Evolutionary conservation across 2,888 invertebrate genomes (phyloP).

Genomic region (Argyra leucocephala): DNA sequence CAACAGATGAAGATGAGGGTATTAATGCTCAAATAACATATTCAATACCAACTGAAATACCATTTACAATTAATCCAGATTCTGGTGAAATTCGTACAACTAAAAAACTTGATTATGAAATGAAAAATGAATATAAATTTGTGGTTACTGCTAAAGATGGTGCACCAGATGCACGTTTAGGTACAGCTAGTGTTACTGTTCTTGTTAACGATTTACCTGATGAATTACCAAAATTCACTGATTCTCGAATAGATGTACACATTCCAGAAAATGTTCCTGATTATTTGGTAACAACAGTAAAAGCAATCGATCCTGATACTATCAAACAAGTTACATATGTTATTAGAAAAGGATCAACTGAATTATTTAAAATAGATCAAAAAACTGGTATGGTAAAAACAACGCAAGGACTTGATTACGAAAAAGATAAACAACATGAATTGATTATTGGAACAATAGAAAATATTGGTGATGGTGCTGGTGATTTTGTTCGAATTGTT

Average conservation of each 20-base stretch:
- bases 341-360: slow-evolving; percentile 69
- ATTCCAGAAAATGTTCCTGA: slow-evolving; percentile 81
- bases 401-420: slow-evolving; percentile 65
- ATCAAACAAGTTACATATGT: slow-evolving; percentile 73
- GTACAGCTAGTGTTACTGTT: slow-evolving; percentile 78
- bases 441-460: slow-evolving; percentile 74
- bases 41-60: slow-evolving; percentile 65
- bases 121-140: slow-evolving; percentile 61
- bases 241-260: slow-evolving; percentile 61
- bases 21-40: slow-evolving; percentile 74
- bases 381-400: slow-evolving; percentile 71
- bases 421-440: slow-evolving; percentile 61
- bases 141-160: slow-evolving; percentile 84
- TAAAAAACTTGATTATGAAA: slow-evolving; percentile 70
- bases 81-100: slow-evolving; percentile 71
- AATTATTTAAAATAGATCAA: slow-evolving; percentile 73
- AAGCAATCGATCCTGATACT: slow-evolving; percentile 78
- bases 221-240: slow-evolving; percentile 69
- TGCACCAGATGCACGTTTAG: slow-evolving; percentile 72
- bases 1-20: slow-evolving; percentile 77
- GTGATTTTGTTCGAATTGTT: slow-evolving; percentile 57
- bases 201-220: slow-evolving; percentile 67
- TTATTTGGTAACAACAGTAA: slow-evolving; percentile 66
- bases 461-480: slow-evolving; percentile 58
- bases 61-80: slow-evolving; percentile 67